Conservation (phyloP, 2,113 vertebrate genomes). For the Platichthys stellatus region DNA sequence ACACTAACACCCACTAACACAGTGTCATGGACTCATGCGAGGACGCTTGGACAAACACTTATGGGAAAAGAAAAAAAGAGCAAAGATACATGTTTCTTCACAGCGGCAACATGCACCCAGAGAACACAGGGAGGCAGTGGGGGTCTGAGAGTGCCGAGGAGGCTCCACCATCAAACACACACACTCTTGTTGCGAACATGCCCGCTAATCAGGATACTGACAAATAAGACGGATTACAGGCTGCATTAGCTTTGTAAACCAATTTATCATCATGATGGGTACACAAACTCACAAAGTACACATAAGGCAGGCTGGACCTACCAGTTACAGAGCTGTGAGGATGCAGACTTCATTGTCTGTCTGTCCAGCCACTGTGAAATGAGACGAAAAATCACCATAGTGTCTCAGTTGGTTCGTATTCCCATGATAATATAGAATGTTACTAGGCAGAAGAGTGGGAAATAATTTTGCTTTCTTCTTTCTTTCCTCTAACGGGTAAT, state of each 20-base stretch:
- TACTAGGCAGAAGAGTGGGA: too few species aligned
- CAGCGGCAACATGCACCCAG: too few species aligned
- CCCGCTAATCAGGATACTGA: conserved; percentile 57
- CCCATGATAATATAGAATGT: not conserved
- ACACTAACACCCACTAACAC: conserved; percentile 4
- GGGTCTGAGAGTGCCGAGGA: not conserved
- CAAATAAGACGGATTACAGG: conserved; percentile 63
- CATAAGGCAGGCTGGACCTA: conserved; percentile 1
- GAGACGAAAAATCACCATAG: not conserved
- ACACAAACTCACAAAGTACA: conserved; percentile 26
- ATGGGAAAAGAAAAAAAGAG: not conserved
- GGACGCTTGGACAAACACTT: not conserved
- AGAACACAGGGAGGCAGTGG: not conserved
- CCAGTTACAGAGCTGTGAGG: conserved; percentile 10
- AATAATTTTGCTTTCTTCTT: too few species aligned
- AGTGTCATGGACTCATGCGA: not conserved
- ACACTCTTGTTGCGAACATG: conserved; percentile 28
- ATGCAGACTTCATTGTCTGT: conserved; percentile 13
- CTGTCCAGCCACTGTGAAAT: conserved; percentile 26
- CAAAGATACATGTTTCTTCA: not conserved
- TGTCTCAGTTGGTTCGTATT: not conserved
- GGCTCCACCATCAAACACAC: not conserved
- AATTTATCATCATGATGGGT: conserved; percentile 51
- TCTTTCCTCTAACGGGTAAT: too few species aligned
- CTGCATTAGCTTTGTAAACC: conserved; percentile 38